A percentile compares a stretch with the other conserved stretches of the same genome.
phyloP scores from a whole-genome alignment of 2,113 vertebrate genomes.

The Loxodonta africana region DNA sequence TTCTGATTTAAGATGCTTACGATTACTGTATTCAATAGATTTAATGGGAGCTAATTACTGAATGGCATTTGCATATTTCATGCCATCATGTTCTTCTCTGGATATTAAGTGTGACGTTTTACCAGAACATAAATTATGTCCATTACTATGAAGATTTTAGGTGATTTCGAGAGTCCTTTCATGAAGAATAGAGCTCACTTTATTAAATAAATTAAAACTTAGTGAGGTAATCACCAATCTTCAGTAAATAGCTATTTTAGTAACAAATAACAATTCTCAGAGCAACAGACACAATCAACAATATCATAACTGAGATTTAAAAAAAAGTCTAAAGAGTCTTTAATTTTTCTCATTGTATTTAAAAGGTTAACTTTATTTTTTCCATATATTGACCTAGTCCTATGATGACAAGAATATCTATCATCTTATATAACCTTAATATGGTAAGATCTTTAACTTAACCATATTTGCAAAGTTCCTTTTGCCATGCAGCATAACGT shows the following conservation, averaged over 20 bases:
- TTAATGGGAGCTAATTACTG: neutral
- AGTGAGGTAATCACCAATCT: neutral
- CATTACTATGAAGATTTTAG: neutral
- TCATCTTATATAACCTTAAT: neutral
- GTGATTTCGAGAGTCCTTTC: neutral
- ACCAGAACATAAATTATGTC: neutral
- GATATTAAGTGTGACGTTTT: neutral
- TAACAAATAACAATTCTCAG: neutral
- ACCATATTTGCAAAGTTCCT: too few species aligned
- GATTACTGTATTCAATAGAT: constrained; percentile 36
- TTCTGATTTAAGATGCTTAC: constrained; percentile 1
- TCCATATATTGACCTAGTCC: neutral
- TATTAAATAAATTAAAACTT: neutral
- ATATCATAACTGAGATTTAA: neutral
- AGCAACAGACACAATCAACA: neutral
- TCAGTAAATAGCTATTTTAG: neutral
- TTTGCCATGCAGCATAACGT: too few species aligned
- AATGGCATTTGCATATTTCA: constrained; percentile 41
- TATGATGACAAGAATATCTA: neutral
- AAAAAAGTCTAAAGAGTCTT: neutral
- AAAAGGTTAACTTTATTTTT: neutral
- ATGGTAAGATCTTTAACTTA: too few species aligned
- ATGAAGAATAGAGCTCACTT: neutral
- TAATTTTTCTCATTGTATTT: neutral
- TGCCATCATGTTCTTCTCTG: constrained; percentile 15